Evolutionary conservation across 2,888 invertebrate genomes (phyloP), one percentile per base, ranked within the genome.

Genomic region (Nycteola revayana): DNA sequence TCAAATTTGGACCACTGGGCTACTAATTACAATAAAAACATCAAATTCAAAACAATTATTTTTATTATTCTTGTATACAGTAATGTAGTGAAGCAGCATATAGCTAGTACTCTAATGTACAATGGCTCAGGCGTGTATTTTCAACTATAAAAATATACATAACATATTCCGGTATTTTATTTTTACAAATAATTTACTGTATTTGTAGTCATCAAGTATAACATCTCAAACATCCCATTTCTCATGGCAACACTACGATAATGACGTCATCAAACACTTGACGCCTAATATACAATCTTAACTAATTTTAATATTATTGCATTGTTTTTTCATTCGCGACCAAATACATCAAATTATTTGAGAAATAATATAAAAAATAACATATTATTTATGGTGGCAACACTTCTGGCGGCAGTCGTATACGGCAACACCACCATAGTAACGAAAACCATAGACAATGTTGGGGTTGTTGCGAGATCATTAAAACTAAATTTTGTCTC

Each of bases 31-130:
- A 75, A 69, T 68, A 54, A 82, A n/a, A 74, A 75, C 57, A 40
- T 49, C 32, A 51, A 38, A 36, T 66, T 83, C 69, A 79, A 86
- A 86, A 86, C 86, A 86, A 86, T 84, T 83, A 82, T 79, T 80
- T 42, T 84, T 79, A 79, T 80, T 83, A 76, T 77, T 82, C 66
- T 79, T 80, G 81, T 85, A 78, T 80, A 79, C 80, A 75, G 73
- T 80, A 75, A 77, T 80, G 74, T 75, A 74, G 75, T 81, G 81
- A 84, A 85, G 85, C 84, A 61, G 75, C 75, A 70, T 77, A 82
- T 76, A 76, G 53, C 75, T 79, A 80, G 76, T 77, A 74, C 71
- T 71, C 79, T 84, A 84, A 75, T 65, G 72, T 78, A 79, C 69
- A 72, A 64, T 66, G 76, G 70, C 69, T 66, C 68, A 67, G 71